These are phyloP conservation scores for Drosophila testacea DNA, from an alignment of 2,888 invertebrate species.

Conservation along the genomic window DNA sequence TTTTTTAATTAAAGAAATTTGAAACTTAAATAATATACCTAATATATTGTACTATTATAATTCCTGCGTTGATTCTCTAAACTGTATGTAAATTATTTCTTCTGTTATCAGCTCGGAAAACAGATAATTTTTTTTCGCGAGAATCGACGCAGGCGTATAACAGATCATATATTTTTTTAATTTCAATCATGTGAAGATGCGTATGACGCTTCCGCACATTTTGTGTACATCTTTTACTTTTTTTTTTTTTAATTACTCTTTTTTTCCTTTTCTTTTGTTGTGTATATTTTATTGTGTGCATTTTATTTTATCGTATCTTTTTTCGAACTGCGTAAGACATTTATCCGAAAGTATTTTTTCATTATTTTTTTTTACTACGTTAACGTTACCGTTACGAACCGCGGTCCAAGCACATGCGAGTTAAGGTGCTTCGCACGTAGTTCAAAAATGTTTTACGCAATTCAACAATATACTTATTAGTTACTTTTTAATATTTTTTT, in stretches of 20 bases:
- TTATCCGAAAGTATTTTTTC: slow-evolving; percentile 38
- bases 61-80: slow-evolving; percentile 18
- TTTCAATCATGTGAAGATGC: slow-evolving; percentile 30
- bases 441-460: slow-evolving; percentile 48
- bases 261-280: slow-evolving; percentile 8
- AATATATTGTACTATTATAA: neutral
- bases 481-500: slow-evolving; percentile 4
- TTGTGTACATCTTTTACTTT: slow-evolving; percentile 23
- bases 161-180: slow-evolving; percentile 20
- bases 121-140: slow-evolving; percentile 4
- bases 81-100: neutral
- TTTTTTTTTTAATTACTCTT: slow-evolving; percentile 4
- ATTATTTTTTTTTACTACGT: neutral
- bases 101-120: neutral
- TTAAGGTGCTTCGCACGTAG: slow-evolving; percentile 19
- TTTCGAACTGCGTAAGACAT: slow-evolving; percentile 63
- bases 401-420: slow-evolving; percentile 10
- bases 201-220: slow-evolving; percentile 63
- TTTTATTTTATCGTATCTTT: slow-evolving; percentile 6
- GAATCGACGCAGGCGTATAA: slow-evolving; percentile 61
- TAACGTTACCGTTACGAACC: slow-evolving; percentile 13
- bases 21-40: neutral
- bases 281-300: slow-evolving; percentile 19
- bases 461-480: slow-evolving; percentile 22
- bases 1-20: no score